Base-by-base conservation (phyloP, 2,888 invertebrate genomes). In the Glyphotaelius pellucidus region DNA sequence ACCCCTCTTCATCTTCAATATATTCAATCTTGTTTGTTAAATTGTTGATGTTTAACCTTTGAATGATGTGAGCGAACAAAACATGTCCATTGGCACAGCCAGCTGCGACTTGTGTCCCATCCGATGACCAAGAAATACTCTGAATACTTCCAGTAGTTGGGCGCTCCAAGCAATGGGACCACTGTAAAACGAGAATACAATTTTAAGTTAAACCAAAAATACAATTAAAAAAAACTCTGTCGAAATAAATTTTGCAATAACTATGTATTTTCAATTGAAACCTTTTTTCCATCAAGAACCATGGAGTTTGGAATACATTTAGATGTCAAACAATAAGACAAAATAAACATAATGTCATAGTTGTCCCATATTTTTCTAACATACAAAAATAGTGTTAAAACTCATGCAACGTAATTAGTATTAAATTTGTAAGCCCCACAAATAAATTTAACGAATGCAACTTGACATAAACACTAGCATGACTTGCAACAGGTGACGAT, bases 61-160 rank as follows among this genome's bases (percentile, higher is more conserved):
- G 98, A 94, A 99, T 97, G 80, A 99, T 97, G 95, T 99, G 98
- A 7, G 98, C 99, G 94, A 99, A 98, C 91, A 99, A 96, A 5
- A 99, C 97, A 93, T 98, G 97, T 0, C 99, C 99, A 94, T 98
- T 98, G 1, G 99, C 98, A 95, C 99, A 98, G n/a, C 99, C 99
- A 91, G 98, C 99, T 19, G 98, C 98, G 42, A 99, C 96, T 95
- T 99, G 99, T 0, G 99, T 99, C 7, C 99, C 98, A 95, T 99
- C 99, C 90, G 97, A 97, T 3, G 99, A 99, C 99, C 99, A 99
- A 4, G 98, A 97, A 88, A 99, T 96, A 93, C 97, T 97, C 94
- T 98, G 98, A 92, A 99, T 97, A 94, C 99, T 99, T 11, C 99
- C 99, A 1, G 98, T 97, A 93, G 97, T 96, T 5, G 99, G 98